Evolutionary conservation across 2,113 vertebrate genomes (phyloP).

Genomic region (Osmerus mordax): DNA sequence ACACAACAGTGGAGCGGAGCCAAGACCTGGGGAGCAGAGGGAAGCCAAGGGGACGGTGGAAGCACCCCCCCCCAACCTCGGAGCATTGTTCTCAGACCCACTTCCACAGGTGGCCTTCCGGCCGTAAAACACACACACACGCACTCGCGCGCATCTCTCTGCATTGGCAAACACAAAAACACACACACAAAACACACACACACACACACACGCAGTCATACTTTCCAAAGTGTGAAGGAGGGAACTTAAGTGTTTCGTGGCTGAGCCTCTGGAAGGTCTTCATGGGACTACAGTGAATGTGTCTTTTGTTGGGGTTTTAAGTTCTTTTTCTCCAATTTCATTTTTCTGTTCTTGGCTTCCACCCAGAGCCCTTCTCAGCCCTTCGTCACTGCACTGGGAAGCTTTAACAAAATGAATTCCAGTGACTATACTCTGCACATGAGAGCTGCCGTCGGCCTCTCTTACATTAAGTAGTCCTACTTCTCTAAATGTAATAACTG

Average conservation of each 20-base stretch:
- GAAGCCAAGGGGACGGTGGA: slow-evolving; percentile 22
- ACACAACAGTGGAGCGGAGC: slow-evolving; percentile 68
- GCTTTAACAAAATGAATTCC: too few species aligned
- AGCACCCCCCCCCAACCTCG: slow-evolving; percentile 20
- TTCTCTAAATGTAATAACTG: too few species aligned
- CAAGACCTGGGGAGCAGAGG: slow-evolving; percentile 53
- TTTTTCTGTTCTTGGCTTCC: background rate
- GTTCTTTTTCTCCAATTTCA: background rate
- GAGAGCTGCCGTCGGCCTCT: too few species aligned
- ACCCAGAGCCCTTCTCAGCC: too few species aligned
- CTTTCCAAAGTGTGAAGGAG: slow-evolving; percentile 68
- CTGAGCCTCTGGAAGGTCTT: slow-evolving; percentile 38
- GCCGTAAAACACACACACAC: slow-evolving; percentile 26
- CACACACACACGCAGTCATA: slow-evolving; percentile 34
- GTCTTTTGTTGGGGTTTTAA: background rate
- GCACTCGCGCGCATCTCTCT: background rate
- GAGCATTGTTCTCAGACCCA: slow-evolving; percentile 63
- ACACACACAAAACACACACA: background rate
- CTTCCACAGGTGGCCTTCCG: slow-evolving; percentile 61
- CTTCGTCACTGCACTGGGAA: too few species aligned
- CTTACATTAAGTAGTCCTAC: too few species aligned
- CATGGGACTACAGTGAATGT: background rate
- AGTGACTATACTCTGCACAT: too few species aligned
- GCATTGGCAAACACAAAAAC: slow-evolving; percentile 2
- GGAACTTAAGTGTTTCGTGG: slow-evolving; percentile 11